Evolutionary conservation across 2,888 invertebrate species (phyloP), one percentile per base, ranked within the genome.

Genomic region (Monopis laevigella): DNA sequence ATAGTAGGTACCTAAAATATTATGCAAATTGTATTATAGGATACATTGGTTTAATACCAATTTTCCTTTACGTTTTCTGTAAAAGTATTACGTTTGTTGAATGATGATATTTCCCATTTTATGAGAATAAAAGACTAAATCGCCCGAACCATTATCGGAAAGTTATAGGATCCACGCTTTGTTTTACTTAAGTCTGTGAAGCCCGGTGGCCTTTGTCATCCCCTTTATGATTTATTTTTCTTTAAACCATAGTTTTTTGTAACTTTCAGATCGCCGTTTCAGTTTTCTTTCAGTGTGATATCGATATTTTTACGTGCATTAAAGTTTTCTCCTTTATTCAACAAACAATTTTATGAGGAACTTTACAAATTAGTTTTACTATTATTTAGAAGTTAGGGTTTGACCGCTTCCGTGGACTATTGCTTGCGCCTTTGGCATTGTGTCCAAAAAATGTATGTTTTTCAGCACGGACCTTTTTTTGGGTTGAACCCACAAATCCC

Each of bases 121-220:
- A 39, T 41, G 40, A 49, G 50, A 50, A 46, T 44, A 40, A 49
- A 47, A 48, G 51, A 41, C 49, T 51, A 51, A 53, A 51, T 51
- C 53, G 53, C 49, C 51, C 43, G 39, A 42, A 46, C 60, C 57
- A 61, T 65, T 63, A 63, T 52, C 51, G 51, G 46, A 42, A 54
- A 59, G 54, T 57, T 65, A 62, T 59, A 57, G 57, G 53, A 51
- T 49, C 48, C 51, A 50, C 54, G 57, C 47, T 45, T 58, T 59
- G 55, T 55, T 52, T 53, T 50, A 52, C 53, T 55, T 53, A 54
- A 28, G 28, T 28, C 28, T 30, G 29, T 2, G 26, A 11, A 19
- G 38, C 13, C 14, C 39, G 12, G 28, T 8, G 36, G 21, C 36
- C 21, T 36, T 36, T 36, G 36, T 36, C 13, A 12, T 21, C 2